phyloP scores from a whole-genome alignment of 2,797 vertebrate species.

The Poeciliopsis gracilis region DNA sequence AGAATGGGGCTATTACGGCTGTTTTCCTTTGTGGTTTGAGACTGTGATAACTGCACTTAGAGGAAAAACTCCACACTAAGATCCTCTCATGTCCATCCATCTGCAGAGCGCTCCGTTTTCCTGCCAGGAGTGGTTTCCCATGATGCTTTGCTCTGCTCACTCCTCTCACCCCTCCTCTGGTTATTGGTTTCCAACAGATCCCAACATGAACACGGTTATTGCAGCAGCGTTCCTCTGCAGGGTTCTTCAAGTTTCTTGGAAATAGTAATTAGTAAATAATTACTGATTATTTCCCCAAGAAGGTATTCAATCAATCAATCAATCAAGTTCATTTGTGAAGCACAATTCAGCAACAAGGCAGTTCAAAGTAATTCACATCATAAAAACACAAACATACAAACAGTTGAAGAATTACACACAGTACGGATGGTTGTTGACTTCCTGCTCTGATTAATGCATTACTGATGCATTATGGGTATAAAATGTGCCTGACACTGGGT shows the following conservation, averaged over 20 bases:
- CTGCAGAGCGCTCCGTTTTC: constrained; percentile 21
- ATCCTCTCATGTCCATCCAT: constrained; percentile 44
- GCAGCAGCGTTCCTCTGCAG: background rate
- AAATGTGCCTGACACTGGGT: background rate
- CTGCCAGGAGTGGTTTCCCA: constrained; percentile 31
- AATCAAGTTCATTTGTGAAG: too few species aligned
- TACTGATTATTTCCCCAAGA: too few species aligned
- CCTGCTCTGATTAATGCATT: background rate
- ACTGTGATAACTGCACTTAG: constrained; percentile 58
- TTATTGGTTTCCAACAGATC: constrained; percentile 32
- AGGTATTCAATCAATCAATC: too few species aligned
- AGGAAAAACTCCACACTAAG: constrained; percentile 48
- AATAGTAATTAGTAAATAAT: too few species aligned
- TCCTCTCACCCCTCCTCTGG: constrained; percentile 18
- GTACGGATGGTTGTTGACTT: background rate
- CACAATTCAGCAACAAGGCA: too few species aligned
- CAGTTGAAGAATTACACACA: background rate
- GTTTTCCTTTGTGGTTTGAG: constrained; percentile 48
- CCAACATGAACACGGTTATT: background rate
- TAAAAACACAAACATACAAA: too few species aligned
- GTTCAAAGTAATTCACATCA: too few species aligned
- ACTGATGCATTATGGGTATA: background rate
- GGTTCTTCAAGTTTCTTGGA: too few species aligned
- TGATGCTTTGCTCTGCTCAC: constrained; percentile 18
- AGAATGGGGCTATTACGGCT: constrained; percentile 46